Evolutionary conservation across 2,888 invertebrate species (phyloP).

Genomic region (Aporophyla lueneburgensis): DNA sequence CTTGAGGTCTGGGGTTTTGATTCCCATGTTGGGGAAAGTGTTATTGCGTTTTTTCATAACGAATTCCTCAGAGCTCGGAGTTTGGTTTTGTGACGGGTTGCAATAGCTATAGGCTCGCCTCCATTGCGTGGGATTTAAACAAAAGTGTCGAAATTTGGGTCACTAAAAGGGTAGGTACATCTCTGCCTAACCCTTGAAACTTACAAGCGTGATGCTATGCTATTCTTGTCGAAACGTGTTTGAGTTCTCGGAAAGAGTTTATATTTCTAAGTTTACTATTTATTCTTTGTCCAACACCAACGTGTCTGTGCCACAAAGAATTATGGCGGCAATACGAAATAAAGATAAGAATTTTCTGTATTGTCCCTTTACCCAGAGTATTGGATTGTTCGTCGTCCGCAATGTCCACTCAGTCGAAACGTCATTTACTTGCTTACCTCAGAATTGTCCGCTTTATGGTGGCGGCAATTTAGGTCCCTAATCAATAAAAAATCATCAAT

Average conservation of each 20-base stretch:
- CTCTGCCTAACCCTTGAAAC: not conserved
- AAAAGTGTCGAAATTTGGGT: not conserved
- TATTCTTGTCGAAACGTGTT: not conserved
- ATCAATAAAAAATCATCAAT: not conserved
- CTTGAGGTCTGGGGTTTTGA: not conserved
- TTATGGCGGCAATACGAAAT: not conserved
- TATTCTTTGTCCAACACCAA: not conserved
- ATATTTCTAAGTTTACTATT: conserved; percentile 4
- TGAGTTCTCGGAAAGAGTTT: not conserved
- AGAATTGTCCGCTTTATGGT: not conserved
- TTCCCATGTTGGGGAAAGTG: not conserved
- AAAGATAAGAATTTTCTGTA: not conserved
- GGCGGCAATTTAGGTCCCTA: not conserved
- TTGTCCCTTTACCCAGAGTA: not conserved
- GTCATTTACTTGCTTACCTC: not conserved
- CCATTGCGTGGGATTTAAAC: not conserved
- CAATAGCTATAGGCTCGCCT: not conserved
- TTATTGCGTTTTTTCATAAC: not conserved
- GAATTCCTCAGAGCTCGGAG: not conserved
- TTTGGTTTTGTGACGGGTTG: not conserved
- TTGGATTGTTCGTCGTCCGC: not conserved
- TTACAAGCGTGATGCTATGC: not conserved
- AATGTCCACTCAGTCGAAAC: not conserved
- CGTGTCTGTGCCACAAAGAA: conserved; percentile 8
- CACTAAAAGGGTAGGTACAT: not conserved